Evolutionary conservation across 2,113 vertebrate genomes (phyloP), one percentile per base, ranked within the genome.

Genomic region (Psettodes erumei): DNA sequence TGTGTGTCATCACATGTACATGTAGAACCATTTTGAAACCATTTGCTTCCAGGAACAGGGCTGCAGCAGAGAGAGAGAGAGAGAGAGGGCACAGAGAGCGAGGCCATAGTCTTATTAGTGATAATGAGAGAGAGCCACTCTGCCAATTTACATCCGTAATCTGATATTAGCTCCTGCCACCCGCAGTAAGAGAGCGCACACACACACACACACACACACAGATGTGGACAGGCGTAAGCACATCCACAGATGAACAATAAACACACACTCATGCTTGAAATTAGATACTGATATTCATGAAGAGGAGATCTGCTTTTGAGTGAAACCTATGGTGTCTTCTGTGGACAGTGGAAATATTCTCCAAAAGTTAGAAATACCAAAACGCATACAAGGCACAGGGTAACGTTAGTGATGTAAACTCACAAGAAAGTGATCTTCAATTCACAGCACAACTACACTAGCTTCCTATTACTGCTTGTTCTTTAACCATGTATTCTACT

Each of bases 61-160:
- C 53, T 32, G 9, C 50, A 45, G 43, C 68, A 87, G 86, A 90
- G 88, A 61, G 62, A 43, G 72, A 59, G 75, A 28, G 67, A 50
- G 69, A 48, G 77, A 83, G 81, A 62, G 81, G 55, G 81, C 74
- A 64, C 83, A 83, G 75, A 77, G 76, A 88, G 87, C 59, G 82
- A 91, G 88, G 82, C 82, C 86, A 85, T 86, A 89, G 89, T 93
- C 90, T 93, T 92, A 93, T 94, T 93, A 93, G 90, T 71, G 88
- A 89, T 93, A 94, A 94, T 93, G 92, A 94, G 92, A 92, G 88
- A 88, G 88, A 91, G 88, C 80, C 90, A 92, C 89, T 94, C 85
- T 85, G 88, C 86, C 90, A 93, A 93, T 93, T 93, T 93, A 90
- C 91, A 93, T 92, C 72, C 77, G 83, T 93, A 94, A 94, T 94